Percentiles rank a stretch among this genome's conserved stretches.
Evolutionary conservation across 2,113 vertebrate genomes (phyloP).

Genomic region (Hyla sarda): DNA sequence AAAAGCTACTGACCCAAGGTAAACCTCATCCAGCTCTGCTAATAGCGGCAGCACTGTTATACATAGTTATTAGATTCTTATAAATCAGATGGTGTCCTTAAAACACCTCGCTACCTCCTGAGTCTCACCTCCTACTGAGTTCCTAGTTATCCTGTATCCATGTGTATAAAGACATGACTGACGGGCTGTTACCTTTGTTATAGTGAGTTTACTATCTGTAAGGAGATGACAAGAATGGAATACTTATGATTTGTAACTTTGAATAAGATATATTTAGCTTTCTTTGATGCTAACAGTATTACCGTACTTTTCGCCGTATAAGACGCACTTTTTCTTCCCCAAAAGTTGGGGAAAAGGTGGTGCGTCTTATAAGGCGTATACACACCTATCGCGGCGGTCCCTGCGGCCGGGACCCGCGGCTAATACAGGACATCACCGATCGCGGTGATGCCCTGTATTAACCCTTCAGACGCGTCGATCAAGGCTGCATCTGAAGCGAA

Average conservation of each 20-base stretch:
- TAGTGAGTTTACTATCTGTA: not conserved
- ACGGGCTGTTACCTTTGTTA: not conserved
- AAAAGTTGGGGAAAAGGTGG: too few relatives aligned
- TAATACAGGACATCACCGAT: too few relatives aligned
- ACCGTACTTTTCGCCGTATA: too few relatives aligned
- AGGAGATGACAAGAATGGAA: not conserved
- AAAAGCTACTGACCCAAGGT: not conserved
- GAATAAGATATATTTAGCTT: not conserved
- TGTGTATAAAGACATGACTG: not conserved
- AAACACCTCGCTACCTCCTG: not conserved
- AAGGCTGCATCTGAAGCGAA: too few relatives aligned
- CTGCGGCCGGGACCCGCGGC: too few relatives aligned
- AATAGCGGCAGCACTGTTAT: not conserved
- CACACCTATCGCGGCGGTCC: too few relatives aligned
- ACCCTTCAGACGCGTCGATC: too few relatives aligned
- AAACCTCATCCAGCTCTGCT: not conserved
- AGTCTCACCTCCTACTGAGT: not conserved
- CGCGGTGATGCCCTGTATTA: too few relatives aligned
- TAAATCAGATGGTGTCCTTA: constrained; percentile 14
- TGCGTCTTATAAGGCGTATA: too few relatives aligned
- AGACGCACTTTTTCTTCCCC: too few relatives aligned
- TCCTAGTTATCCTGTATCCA: not conserved
- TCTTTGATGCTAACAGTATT: not conserved
- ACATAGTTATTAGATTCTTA: constrained; percentile 9
- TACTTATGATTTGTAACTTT: too few relatives aligned